These are phyloP conservation scores for Capreolus pygargus DNA, from an alignment of 2,113 vertebrate genomes.

Conservation along the genomic window DNA sequence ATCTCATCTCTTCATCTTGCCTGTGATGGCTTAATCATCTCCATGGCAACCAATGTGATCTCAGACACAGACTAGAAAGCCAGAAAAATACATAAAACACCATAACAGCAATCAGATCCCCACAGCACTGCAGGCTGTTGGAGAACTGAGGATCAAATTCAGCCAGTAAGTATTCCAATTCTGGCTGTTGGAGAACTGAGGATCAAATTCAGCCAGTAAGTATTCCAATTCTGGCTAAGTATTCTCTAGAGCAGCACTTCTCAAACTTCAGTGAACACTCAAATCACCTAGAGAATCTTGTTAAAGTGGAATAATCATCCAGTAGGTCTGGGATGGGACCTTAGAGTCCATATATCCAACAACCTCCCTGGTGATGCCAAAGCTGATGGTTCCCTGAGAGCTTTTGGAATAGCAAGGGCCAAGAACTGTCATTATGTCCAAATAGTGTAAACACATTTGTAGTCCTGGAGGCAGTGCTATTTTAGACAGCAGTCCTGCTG, in stretches of 20 bases:
- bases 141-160: neutral
- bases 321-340: neutral
- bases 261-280: neutral
- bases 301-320: neutral
- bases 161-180: neutral
- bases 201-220: neutral
- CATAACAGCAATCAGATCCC: neutral
- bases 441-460: neutral
- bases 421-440: neutral
- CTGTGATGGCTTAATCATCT: constrained; percentile 29
- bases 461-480: neutral
- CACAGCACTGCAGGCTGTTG: neutral
- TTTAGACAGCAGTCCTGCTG: neutral
- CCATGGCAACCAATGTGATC: constrained; percentile 18
- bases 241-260: too few species aligned
- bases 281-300: neutral
- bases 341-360: neutral
- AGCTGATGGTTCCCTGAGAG: neutral
- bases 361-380: neutral
- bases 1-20: constrained; percentile 11
- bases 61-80: neutral
- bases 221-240: too few species aligned
- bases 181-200: neutral
- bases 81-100: neutral
- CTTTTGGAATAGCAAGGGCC: neutral